These are phyloP conservation scores for Eupeodes luniger DNA, from an alignment of 2,888 invertebrate genomes.

Conservation along the genomic window DNA sequence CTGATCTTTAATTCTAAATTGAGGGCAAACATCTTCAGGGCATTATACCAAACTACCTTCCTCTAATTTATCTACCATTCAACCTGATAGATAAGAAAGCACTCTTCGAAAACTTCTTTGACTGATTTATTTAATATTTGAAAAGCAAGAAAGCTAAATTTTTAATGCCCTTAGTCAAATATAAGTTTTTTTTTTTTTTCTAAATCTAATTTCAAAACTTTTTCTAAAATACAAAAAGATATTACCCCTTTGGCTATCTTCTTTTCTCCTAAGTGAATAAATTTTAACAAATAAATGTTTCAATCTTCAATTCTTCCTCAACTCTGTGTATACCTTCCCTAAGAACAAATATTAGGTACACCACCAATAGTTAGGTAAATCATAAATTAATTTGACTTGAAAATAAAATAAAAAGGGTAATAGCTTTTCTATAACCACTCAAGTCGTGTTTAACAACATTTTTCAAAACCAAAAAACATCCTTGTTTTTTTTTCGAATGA, in stretches of 20 bases:
- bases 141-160: not conserved
- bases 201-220: not conserved
- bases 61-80: too few species aligned
- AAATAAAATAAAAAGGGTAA: constrained; percentile 15
- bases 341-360: too few species aligned
- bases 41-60: too few species aligned
- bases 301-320: too few species aligned
- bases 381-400: constrained; percentile 21
- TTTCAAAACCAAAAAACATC: constrained; percentile 17
- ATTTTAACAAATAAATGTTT: not conserved
- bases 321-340: too few species aligned
- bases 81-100: too few species aligned
- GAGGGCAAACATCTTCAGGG: too few species aligned
- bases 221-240: not conserved
- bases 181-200: not conserved
- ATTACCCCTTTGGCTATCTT: not conserved
- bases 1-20: too few species aligned
- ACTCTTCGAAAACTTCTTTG: too few species aligned
- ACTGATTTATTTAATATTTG: too few species aligned
- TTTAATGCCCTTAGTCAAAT: not conserved
- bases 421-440: not conserved
- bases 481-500: not conserved
- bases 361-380: not conserved
- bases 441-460: constrained; percentile 34
- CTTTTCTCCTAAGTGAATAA: not conserved